A percentile compares a stretch with the other conserved stretches of the same genome.
Conservation (phyloP, 2,113 vertebrate species). For the Tetrao urogallus region DNA sequence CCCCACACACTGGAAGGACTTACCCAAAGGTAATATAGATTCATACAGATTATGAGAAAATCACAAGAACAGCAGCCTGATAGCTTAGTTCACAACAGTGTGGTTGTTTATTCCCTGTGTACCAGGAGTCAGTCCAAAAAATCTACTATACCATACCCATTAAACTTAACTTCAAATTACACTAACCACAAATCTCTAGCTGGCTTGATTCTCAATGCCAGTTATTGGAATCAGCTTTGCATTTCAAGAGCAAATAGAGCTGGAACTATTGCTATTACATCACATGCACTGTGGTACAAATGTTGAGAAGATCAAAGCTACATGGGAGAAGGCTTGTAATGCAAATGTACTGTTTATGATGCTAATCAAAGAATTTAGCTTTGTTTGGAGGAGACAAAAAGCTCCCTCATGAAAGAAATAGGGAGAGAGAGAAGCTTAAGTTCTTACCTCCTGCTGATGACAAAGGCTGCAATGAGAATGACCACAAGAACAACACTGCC, state of each 20-base stretch:
- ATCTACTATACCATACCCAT: constrained; percentile 38
- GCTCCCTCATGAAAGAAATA: constrained; percentile 66
- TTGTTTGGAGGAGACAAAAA: constrained; percentile 76
- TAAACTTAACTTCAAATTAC: constrained; percentile 56
- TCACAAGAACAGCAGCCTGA: not conserved
- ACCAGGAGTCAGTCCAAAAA: constrained; percentile 42
- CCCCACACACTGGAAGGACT: not conserved
- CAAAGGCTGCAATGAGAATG: constrained; percentile 95
- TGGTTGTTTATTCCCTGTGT: not conserved
- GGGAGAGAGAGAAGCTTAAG: constrained; percentile 47
- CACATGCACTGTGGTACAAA: constrained; percentile 63
- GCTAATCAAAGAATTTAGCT: constrained; percentile 80
- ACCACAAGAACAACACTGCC: constrained; percentile 94
- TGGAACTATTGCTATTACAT: constrained; percentile 71
- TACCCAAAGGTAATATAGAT: not conserved
- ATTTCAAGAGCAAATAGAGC: constrained; percentile 72
- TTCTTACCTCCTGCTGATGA: constrained; percentile 96
- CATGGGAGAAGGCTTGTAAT: constrained; percentile 64
- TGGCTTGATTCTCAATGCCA: constrained; percentile 44
- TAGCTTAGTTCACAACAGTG: not conserved
- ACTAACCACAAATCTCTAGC: constrained; percentile 46
- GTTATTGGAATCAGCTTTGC: constrained; percentile 68
- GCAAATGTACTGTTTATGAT: constrained; percentile 79
- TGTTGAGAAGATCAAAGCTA: constrained; percentile 77
- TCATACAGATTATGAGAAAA: not conserved